Evolutionary conservation across 2,797 vertebrate species (phyloP), one percentile per base, ranked within the genome.

Genomic region (Salmo trutta): DNA sequence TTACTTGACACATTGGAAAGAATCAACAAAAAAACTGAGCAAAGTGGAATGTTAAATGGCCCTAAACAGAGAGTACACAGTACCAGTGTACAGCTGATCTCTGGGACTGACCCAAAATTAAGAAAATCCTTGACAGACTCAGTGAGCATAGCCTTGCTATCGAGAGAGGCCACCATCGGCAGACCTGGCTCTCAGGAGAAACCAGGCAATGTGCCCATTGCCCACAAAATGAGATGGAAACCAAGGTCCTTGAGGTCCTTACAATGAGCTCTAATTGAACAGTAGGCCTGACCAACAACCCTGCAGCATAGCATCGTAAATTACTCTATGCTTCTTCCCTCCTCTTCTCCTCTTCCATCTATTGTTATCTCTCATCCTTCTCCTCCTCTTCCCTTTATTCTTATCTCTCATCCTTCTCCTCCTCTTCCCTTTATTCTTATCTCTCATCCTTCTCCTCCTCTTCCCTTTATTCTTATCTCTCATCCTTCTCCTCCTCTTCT

Each of bases 211-310:
- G 33, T 36, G 33, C 33, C 33, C 1, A 36, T 36, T 36, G 5
- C 33, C 5, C 5, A 6, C 33, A 36, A 36, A 36, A 36, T 36
- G 5, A 36, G 33, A 36, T 6, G 33, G 5, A 36, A 36, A 36
- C 33, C n/a, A n/a, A n/a, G n/a, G n/a, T n/a, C n/a, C n/a, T 86
- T 90, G 89, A 90, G 86, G 81, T 84, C 85, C 88, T 88, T 87
- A 93, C 91, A 93, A 92, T 90, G 84, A 87, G 82, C 85, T 89
- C 90, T 94, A 94, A 93, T 94, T 94, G 91, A 90, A 91, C 92
- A 95, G 93, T 93, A 92, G 90, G 82, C 88, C n/a, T 75, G 87
- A 94, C 93, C 92, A 95, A 93, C 93, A 92, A 90, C 83, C 77
- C 84, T 88, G 86, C 88, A 88, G 87, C 85, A 73, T 82, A 70